Conservation (phyloP, 2,888 invertebrate genomes). For the Thymelicus sylvestris region DNA sequence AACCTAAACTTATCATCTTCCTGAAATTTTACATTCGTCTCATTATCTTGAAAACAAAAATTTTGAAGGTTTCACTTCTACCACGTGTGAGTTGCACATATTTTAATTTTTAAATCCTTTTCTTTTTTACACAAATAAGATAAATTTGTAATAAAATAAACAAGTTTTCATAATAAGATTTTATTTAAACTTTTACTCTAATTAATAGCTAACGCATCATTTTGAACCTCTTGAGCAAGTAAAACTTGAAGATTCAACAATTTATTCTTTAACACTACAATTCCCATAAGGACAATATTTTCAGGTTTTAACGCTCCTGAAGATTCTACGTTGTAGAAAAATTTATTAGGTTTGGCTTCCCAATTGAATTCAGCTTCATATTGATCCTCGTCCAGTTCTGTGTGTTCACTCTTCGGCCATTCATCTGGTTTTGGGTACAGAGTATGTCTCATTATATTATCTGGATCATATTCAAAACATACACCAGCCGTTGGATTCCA, state of each 20-base stretch:
- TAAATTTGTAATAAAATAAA: too few relatives aligned
- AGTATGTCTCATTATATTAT: constrained; percentile 98
- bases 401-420: constrained; percentile 99
- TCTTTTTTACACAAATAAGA: too few relatives aligned
- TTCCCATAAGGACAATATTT: constrained; percentile 98
- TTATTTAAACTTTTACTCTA: constrained; percentile 47
- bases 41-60: too few relatives aligned
- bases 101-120: too few relatives aligned
- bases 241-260: constrained; percentile 97
- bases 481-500: constrained; percentile 99
- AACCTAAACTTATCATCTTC: too few relatives aligned
- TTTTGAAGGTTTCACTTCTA: too few relatives aligned
- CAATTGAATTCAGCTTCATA: constrained; percentile 97
- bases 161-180: too few relatives aligned
- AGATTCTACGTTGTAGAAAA: constrained; percentile 98
- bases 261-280: constrained; percentile 97
- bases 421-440: constrained; percentile 98
- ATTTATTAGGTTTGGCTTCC: constrained; percentile 98
- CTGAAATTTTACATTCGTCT: too few relatives aligned
- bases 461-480: constrained; percentile 99
- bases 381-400: constrained; percentile 96
- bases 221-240: constrained; percentile 93
- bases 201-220: constrained; percentile 91
- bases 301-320: constrained; percentile 97
- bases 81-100: too few relatives aligned